A percentile compares a stretch with the other conserved stretches of the same genome.
Conservation (phyloP, 2,888 invertebrate genomes). For the Stomorhina lunata region DNA sequence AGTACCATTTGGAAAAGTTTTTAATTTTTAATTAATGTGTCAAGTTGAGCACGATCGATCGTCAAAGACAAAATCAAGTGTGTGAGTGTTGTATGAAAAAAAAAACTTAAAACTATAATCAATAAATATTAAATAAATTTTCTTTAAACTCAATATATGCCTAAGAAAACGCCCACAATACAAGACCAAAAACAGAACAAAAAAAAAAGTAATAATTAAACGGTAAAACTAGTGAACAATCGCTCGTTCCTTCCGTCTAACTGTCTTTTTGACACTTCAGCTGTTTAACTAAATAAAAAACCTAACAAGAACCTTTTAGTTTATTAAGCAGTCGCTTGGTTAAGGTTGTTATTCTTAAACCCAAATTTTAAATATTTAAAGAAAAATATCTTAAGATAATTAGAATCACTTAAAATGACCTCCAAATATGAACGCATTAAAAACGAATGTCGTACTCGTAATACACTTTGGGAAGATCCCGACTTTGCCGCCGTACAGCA, state of each 20-base stretch:
- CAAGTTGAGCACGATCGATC: conserved; percentile 16
- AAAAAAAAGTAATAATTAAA: conserved; percentile 41
- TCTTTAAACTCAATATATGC: conserved; percentile 39
- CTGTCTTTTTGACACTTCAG: background rate
- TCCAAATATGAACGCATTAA: conserved; percentile 89
- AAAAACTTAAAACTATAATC: background rate
- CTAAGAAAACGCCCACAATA: conserved; percentile 59
- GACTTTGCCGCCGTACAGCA: conserved; percentile 94
- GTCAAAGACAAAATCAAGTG: background rate
- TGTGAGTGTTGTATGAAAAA: background rate
- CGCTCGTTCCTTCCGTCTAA: background rate
- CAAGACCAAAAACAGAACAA: conserved; percentile 39
- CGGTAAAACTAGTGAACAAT: conserved; percentile 7
- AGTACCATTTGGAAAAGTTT: conserved; percentile 9
- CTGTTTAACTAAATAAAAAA: background rate
- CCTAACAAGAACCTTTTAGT: background rate
- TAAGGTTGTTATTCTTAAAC: conserved; percentile 48
- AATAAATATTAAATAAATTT: conserved; percentile 28
- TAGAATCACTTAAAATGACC: conserved; percentile 72
- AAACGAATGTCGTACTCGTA: conserved; percentile 88
- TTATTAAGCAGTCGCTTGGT: background rate
- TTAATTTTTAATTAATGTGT: conserved; percentile 42
- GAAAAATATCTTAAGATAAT: background rate
- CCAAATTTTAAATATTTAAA: conserved; percentile 6
- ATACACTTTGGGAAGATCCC: conserved; percentile 93